Evolutionary conservation across 2,797 vertebrate genomes (phyloP).

Genomic region (Hypotaenidia okinawae): DNA sequence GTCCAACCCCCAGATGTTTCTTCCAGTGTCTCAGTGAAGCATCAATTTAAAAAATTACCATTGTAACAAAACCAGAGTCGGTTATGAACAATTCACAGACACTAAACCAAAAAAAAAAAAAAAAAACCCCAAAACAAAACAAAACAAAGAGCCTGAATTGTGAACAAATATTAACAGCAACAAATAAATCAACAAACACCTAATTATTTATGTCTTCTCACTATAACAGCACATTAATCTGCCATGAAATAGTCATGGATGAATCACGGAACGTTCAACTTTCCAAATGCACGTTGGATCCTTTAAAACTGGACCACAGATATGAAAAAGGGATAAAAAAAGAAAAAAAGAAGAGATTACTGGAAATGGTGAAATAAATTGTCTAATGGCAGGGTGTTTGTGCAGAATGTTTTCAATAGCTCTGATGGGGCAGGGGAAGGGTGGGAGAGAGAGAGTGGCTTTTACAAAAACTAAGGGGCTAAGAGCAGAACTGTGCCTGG

Average conservation of each 20-base stretch:
- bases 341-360: background rate
- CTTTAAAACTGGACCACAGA: background rate
- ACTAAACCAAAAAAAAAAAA: background rate
- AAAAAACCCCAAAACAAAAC: no score
- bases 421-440: background rate
- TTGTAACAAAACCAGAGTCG: background rate
- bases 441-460: background rate
- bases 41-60: background rate
- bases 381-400: background rate
- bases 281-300: background rate
- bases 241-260: background rate
- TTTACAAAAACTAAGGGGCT: background rate
- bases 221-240: slow-evolving; percentile 50
- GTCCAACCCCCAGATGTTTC: background rate
- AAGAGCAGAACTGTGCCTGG: background rate
- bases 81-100: background rate
- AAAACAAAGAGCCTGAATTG: background rate
- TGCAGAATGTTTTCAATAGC: background rate
- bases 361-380: slow-evolving; percentile 34
- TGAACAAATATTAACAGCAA: slow-evolving; percentile 46
- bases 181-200: slow-evolving; percentile 56
- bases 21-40: background rate
- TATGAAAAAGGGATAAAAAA: background rate
- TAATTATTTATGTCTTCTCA: slow-evolving; percentile 25
- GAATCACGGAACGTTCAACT: slow-evolving; percentile 11